Percentiles rank a stretch among this genome's conserved stretches.
Evolutionary conservation across 2,113 vertebrate species (phyloP).

Genomic region (Rutilus rutilus): DNA sequence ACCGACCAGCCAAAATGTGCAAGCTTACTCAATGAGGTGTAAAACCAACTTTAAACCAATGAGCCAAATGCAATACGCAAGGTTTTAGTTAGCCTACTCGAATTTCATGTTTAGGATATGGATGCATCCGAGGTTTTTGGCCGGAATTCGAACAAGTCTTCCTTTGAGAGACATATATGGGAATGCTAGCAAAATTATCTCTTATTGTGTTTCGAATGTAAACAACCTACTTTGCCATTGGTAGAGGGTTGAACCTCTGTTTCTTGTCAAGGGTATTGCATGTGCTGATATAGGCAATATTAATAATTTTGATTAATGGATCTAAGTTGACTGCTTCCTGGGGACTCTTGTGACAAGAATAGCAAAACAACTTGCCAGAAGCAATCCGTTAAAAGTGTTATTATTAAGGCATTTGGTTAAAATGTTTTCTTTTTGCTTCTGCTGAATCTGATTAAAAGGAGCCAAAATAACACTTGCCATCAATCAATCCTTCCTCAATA

Average conservation of each 20-base stretch:
- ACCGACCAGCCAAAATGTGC: conserved; percentile 28
- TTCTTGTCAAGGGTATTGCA: conserved; percentile 85
- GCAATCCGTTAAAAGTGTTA: conserved; percentile 89
- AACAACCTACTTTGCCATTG: conserved; percentile 17
- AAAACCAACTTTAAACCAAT: conserved; percentile 32
- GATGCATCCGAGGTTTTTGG: conserved; percentile 14
- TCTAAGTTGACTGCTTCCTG: conserved; percentile 90
- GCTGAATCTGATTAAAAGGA: conserved; percentile 73
- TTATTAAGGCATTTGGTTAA: conserved; percentile 75
- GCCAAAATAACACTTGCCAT: conserved; percentile 49
- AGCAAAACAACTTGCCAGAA: conserved; percentile 97
- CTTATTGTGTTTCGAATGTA: not conserved
- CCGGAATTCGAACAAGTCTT: not conserved
- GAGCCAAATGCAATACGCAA: conserved; percentile 16
- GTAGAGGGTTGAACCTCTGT: conserved; percentile 68
- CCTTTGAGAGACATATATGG: conserved; percentile 11
- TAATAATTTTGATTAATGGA: conserved; percentile 98
- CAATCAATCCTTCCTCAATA: not conserved
- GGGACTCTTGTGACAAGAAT: conserved; percentile 93
- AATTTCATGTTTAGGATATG: conserved; percentile 13
- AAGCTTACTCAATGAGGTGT: conserved; percentile 34
- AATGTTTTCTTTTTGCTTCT: conserved; percentile 68
- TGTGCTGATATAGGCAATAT: conserved; percentile 94
- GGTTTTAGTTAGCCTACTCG: not conserved
- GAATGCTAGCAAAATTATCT: not conserved